Evolutionary conservation across 1,140 invertebrate genomes (phyloP).

Genomic region (Pseudomyrmex flavicornis): DNA sequence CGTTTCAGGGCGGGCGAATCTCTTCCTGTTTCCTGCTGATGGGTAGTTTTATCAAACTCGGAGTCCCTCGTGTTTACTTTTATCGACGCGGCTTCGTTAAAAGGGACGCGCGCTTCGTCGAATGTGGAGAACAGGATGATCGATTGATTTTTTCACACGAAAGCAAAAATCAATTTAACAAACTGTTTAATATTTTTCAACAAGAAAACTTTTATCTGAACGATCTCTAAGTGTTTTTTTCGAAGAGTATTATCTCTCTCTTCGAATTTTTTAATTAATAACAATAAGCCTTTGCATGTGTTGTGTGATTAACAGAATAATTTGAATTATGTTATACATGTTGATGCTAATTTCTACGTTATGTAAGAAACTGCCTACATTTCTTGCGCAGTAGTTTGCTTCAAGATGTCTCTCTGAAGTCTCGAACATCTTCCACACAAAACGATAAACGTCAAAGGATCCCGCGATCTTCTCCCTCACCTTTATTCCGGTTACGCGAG

Average conservation of each 20-base stretch:
- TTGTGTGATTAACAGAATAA: no score
- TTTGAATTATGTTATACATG: no score
- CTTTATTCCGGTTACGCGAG: background rate
- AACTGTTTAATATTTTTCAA: background rate
- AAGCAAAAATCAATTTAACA: no score
- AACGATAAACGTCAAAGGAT: slow-evolving; percentile 16
- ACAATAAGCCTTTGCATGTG: no score
- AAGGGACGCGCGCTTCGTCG: background rate
- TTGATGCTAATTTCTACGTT: background rate
- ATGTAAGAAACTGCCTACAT: background rate
- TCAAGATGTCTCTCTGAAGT: background rate
- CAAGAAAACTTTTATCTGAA: no score
- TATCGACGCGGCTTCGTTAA: background rate
- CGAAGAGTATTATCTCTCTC: no score
- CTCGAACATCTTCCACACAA: slow-evolving; percentile 13
- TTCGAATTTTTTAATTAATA: no score
- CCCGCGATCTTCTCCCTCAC: background rate
- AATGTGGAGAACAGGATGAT: background rate
- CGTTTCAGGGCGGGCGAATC: slow-evolving; percentile 49
- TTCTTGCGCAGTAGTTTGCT: background rate
- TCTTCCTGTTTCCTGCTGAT: slow-evolving; percentile 18
- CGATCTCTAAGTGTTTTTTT: no score
- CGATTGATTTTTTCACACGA: background rate
- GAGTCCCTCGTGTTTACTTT: background rate
- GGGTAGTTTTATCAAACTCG: slow-evolving; percentile 18